Evolutionary conservation across 37 sponge, comb jelly and placozoan genomes (phyloP).

Genomic region (Sycon ciliatum): DNA sequence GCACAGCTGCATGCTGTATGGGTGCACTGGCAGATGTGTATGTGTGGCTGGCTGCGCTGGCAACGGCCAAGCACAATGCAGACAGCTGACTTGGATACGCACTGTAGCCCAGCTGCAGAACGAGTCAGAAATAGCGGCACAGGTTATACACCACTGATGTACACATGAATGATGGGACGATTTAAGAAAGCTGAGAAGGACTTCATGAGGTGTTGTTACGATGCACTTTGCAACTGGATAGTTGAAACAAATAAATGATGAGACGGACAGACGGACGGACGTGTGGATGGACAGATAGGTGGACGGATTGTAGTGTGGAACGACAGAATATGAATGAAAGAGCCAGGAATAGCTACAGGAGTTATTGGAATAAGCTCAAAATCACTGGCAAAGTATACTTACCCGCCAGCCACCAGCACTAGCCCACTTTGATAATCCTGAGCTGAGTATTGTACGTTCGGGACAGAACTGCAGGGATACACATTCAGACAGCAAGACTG

Average conservation of each 20-base stretch:
- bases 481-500: no score
- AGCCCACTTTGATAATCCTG: slow-evolving; percentile 22
- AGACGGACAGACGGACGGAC: no score
- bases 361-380: background rate
- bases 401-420: slow-evolving; percentile 23
- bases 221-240: no score
- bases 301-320: background rate
- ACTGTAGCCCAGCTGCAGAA: background rate
- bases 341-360: background rate
- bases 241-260: no score
- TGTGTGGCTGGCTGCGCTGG: slow-evolving; percentile 12
- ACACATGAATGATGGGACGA: no score
- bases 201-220: no score
- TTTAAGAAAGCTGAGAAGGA: no score
- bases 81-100: background rate
- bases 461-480: slow-evolving; percentile 9
- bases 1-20: slow-evolving; percentile 14
- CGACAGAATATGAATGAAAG: background rate
- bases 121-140: background rate
- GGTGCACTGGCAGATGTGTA: slow-evolving; percentile 20
- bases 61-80: background rate
- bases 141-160: background rate
- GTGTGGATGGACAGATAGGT: background rate
- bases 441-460: slow-evolving; percentile 9
- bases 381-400: background rate